Conservation (phyloP, 2,113 vertebrate species). For the Callopanchax toddi region DNA sequence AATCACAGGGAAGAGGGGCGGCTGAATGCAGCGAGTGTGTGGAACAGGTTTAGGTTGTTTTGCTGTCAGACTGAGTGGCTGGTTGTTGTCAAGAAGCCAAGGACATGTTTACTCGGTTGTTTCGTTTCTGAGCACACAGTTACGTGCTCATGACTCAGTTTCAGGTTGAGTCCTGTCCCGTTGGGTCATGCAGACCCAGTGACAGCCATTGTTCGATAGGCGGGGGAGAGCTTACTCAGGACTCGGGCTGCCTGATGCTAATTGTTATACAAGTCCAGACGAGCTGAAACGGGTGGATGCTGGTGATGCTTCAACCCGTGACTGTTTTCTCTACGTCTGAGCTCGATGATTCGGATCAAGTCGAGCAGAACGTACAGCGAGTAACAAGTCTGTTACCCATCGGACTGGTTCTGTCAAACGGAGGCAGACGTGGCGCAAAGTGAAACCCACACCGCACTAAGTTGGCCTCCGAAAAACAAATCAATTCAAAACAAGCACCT, state of each 20-base stretch:
- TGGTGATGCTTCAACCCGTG: conserved; percentile 36
- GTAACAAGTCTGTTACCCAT: conserved; percentile 68
- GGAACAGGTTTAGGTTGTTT: conserved; percentile 74
- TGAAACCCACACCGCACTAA: conserved; percentile 13
- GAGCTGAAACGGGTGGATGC: conserved; percentile 56
- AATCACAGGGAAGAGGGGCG: conserved; percentile 9
- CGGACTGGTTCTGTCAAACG: conserved; percentile 68
- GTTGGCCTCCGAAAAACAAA: neutral
- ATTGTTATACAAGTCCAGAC: conserved; percentile 63
- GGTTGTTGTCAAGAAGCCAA: conserved; percentile 52
- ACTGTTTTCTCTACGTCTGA: conserved; percentile 39
- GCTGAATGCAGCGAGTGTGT: conserved; percentile 24
- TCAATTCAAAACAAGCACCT: neutral
- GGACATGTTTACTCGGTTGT: conserved; percentile 39
- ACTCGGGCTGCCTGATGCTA: conserved; percentile 41
- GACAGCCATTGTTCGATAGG: conserved; percentile 56
- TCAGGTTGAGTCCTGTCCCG: conserved; percentile 65
- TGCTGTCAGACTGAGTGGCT: conserved; percentile 51
- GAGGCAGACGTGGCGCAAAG: conserved; percentile 15
- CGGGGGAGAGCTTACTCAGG: conserved; percentile 38
- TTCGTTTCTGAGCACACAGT: conserved; percentile 18
- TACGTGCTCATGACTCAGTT: conserved; percentile 21
- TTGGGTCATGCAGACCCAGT: conserved; percentile 35
- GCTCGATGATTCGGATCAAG: conserved; percentile 35
- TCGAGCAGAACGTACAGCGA: conserved; percentile 40